phyloP scores from a whole-genome alignment of 2,113 vertebrate species.

The Gopherus flavomarginatus region DNA sequence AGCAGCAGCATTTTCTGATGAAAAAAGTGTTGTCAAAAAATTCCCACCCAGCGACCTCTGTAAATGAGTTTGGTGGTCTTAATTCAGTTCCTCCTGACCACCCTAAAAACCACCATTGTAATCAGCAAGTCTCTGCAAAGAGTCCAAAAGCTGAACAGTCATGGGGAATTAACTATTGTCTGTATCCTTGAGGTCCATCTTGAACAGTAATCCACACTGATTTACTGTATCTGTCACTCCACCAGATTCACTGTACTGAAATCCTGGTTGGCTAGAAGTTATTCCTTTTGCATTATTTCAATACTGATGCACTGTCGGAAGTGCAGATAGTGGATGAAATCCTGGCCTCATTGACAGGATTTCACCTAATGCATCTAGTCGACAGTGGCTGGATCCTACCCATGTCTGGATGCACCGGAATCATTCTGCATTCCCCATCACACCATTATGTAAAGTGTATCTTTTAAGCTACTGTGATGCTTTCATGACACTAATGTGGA shows the following conservation, averaged over 20 bases:
- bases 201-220: slow-evolving; percentile 47
- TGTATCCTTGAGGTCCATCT: slow-evolving; percentile 53
- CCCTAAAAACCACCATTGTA: neutral
- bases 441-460: neutral
- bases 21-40: neutral
- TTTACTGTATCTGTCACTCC: slow-evolving; percentile 43
- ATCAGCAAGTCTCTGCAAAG: slow-evolving; percentile 24
- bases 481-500: slow-evolving; percentile 23
- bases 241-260: slow-evolving; percentile 46
- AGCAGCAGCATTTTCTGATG: neutral
- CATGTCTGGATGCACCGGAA: neutral
- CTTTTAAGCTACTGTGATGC: neutral
- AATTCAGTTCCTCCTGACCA: neutral
- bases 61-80: neutral
- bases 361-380: neutral
- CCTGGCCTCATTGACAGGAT: neutral
- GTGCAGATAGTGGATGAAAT: slow-evolving; percentile 24
- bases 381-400: neutral
- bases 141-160: slow-evolving; percentile 32
- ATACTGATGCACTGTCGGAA: neutral
- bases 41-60: neutral
- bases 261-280: slow-evolving; percentile 19
- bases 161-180: slow-evolving; percentile 29
- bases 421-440: neutral
- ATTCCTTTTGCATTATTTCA: slow-evolving; percentile 33